Evolutionary conservation across 2,113 vertebrate species (phyloP), one percentile per base, ranked within the genome.

Genomic region (Empidonax traillii): DNA sequence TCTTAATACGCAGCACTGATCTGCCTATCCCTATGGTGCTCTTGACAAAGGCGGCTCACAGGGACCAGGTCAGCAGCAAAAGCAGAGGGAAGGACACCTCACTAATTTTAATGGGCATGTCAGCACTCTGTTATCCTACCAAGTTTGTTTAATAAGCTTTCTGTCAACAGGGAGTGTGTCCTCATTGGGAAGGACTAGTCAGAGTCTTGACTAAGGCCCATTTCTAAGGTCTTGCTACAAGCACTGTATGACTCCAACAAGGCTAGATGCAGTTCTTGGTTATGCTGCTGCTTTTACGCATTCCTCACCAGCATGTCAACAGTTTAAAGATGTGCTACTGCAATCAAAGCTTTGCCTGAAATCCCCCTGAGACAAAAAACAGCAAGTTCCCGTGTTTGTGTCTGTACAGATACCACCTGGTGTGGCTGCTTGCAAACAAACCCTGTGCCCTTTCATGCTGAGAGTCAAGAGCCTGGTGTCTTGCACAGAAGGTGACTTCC

Each of bases 251-350:
- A 87, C 16, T 85, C 52, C 65, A 74, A 2, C 10, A 43, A 59
- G 35, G 27, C 31, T 13, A 49, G 25, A 51, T 43, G 33, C n/a
- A 77, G 46, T 19, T 39, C 28, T 19, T 53, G 35, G 44, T 74
- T 35, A 14, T 0, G 0, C 30, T 39, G 7, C n/a, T 49, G 17
- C 47, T 82, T 25, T 59, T 59, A 30, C 28, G 30, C 6, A 21
- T 61, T 66, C 78, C 35, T 79, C 73, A 35, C 46, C 4, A 4
- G 6, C 44, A 28, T 2, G 7, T 17, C 43, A 63, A 39, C 52
- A 47, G 39, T 33, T 68, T 27, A 47, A 28, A 43, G 43, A 63
- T 1, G 2, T 10, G 11, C 27, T 67, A 5, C 39, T 63, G 49
- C 31, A 58, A 21, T 4, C 63, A 77, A 21, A 91, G 31, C 41